Base-by-base conservation (phyloP, 2,113 vertebrate genomes). In the Neotoma lepida region DNA sequence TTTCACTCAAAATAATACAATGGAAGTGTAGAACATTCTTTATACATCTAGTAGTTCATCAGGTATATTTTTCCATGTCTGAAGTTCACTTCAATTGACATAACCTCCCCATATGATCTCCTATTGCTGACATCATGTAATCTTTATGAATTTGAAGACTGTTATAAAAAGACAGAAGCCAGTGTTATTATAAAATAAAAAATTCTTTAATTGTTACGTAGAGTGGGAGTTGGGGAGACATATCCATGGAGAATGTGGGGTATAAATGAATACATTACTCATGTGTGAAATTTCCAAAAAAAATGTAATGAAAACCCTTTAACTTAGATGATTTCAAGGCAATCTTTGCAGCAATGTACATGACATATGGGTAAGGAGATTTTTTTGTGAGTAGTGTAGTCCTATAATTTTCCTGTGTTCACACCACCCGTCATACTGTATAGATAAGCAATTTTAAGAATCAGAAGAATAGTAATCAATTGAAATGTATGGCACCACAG, bases 391-490 rank as follows among this genome's bases (percentile, higher is more conserved):
- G 35, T 22, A 78, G 30, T 70, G 4, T 0, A 87, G 4, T 81
- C 9, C n/a, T 64, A 46, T 80, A 18, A 6, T 44, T 96, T 85
- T 80, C 2, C 77, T 49, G 12, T 26, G 61, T 70, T 93, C 54
- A 71, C 7, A 77, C 10, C 30, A 88, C 12, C 24, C 49, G 66
- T 82, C 22, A 51, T 0, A 41, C 44, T 30, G 71, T 66, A 88
- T 58, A 64, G 2, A 28, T 22, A 86, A 12, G 33, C 3, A 71
- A 44, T 86, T 91, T 85, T 91, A 86, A 24, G 20, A 80, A 78
- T 66, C 90, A 49, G 88, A 80, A 86, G 8, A 77, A 86, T 66
- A 89, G 22, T 76, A 85, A 91, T 78, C 22, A 85, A 46, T 93
- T 58, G 28, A 78, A 93, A 91, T 73, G 7, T 86, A 30, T 89